These are phyloP conservation scores for Rhabdomys pumilio DNA, from an alignment of 2,797 vertebrate species.

Conservation along the genomic window DNA sequence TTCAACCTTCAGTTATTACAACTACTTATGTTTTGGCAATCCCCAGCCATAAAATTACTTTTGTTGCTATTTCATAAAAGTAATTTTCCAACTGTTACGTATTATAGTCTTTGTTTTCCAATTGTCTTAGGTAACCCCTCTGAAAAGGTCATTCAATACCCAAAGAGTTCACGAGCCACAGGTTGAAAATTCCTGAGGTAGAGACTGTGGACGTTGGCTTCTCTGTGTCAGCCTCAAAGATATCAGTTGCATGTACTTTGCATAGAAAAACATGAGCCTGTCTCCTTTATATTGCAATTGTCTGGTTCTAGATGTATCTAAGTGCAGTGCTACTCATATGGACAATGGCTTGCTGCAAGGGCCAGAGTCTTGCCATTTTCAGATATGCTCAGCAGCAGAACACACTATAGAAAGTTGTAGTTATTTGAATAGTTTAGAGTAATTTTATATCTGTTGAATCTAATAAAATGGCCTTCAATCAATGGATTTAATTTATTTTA, in stretches of 20 bases:
- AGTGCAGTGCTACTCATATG: neutral
- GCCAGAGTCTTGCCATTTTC: neutral
- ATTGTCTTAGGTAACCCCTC: too few relatives aligned
- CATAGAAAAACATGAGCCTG: conserved; percentile 66
- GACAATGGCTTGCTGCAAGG: rapidly evolving
- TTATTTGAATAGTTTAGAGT: neutral
- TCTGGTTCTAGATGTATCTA: conserved; percentile 58
- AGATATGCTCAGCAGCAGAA: neutral
- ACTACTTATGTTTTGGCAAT: neutral
- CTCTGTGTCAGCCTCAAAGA: conserved; percentile 69
- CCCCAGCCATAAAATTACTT: neutral
- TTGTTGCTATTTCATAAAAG: neutral
- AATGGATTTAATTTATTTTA: neutral
- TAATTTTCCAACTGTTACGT: neutral
- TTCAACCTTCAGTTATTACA: neutral
- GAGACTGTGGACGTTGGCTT: conserved; percentile 72
- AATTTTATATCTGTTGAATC: neutral
- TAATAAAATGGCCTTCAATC: neutral
- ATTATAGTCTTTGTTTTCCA: neutral
- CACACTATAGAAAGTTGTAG: neutral
- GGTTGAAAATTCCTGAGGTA: neutral
- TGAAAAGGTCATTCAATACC: neutral
- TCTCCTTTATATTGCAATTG: conserved; percentile 67
- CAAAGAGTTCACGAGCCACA: neutral
- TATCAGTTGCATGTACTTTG: conserved; percentile 77